phyloP scores from a whole-genome alignment of 2,113 vertebrate genomes.

The Psittacula cyanocephala region DNA sequence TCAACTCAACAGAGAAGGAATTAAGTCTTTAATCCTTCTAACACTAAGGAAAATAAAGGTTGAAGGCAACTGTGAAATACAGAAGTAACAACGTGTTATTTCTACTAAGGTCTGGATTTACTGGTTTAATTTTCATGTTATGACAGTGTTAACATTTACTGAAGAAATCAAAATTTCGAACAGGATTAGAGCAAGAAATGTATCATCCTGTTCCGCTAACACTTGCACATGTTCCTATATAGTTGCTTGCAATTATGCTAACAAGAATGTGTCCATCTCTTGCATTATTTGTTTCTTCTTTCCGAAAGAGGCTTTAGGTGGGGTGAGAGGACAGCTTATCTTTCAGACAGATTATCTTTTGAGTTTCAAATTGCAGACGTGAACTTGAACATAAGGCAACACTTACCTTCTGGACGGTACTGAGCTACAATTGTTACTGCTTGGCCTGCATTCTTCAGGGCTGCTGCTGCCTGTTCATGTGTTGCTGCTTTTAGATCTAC shows the following conservation, averaged over 20 bases:
- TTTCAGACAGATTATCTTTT: background rate
- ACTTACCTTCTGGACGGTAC: slow-evolving; percentile 94
- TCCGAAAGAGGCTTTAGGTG: background rate
- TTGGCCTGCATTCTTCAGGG: slow-evolving; percentile 96
- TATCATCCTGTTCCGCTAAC: background rate
- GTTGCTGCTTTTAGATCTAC: slow-evolving; percentile 92
- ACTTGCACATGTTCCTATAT: background rate
- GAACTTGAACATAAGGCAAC: background rate
- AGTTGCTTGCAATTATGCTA: background rate
- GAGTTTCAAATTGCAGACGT: background rate
- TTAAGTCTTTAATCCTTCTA: background rate
- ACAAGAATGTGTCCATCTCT: background rate
- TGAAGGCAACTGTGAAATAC: background rate
- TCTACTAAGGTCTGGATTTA: background rate
- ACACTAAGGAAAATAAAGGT: background rate
- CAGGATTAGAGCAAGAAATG: background rate
- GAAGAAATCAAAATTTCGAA: background rate
- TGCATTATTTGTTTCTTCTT: background rate
- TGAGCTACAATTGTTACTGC: slow-evolving; percentile 94
- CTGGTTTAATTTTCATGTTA: background rate
- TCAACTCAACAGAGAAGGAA: background rate
- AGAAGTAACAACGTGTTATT: background rate
- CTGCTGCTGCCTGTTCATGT: slow-evolving; percentile 92
- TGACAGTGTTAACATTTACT: background rate
- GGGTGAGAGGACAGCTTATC: background rate